Evolutionary conservation across 23 tunicate species (phyloP).

Genomic region (Styela clava): DNA sequence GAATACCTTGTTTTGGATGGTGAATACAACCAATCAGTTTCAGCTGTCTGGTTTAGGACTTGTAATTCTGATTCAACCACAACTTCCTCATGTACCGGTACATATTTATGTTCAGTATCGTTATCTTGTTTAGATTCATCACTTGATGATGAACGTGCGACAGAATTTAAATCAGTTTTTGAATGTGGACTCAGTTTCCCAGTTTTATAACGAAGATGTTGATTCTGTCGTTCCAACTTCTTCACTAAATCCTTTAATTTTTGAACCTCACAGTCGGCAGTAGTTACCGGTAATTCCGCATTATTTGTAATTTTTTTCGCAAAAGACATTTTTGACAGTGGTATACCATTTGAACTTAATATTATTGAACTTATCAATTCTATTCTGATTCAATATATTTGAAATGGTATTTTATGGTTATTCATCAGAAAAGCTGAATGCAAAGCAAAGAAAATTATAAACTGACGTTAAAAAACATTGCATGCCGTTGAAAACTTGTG

Average conservation of each 20-base stretch:
- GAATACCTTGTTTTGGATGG: neutral
- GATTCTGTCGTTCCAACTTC: slow-evolving; percentile 80
- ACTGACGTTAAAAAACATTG: no score
- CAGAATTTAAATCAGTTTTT: neutral
- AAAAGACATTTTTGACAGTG: neutral
- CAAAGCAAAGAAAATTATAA: no score
- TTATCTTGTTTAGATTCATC: neutral
- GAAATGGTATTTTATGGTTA: no score
- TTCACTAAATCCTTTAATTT: slow-evolving; percentile 81
- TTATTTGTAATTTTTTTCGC: neutral
- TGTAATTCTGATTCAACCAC: neutral
- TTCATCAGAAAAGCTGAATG: no score
- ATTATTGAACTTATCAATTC: no score
- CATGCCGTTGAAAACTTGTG: no score
- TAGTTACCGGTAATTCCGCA: neutral
- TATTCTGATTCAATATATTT: no score
- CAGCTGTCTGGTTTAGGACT: neutral
- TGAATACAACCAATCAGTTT: slow-evolving; percentile 13
- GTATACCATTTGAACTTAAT: no score
- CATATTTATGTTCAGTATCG: neutral
- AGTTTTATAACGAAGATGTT: slow-evolving; percentile 77
- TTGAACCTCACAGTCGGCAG: slow-evolving; percentile 71
- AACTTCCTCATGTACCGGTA: neutral
- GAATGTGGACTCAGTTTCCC: slow-evolving; percentile 49
- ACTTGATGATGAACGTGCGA: neutral